Percentiles rank a stretch among this genome's conserved stretches.
Evolutionary conservation across 2,888 invertebrate genomes (phyloP).

Genomic region (Bibio marci): DNA sequence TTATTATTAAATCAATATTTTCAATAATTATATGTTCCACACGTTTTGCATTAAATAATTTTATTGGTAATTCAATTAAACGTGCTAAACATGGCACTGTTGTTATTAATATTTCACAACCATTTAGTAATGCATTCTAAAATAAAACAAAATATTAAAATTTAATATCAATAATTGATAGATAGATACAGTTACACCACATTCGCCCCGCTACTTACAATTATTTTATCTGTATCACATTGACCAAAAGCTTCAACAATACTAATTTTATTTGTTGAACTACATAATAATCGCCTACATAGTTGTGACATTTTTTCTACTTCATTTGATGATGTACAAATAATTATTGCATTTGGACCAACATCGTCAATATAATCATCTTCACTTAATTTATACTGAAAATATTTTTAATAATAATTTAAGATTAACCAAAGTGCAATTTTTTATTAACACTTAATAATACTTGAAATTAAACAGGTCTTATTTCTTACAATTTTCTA

Average conservation of each 20-base stretch:
- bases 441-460: too few species aligned
- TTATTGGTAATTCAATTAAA: constrained; percentile 29
- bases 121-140: constrained; percentile 33
- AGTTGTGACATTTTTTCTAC: constrained; percentile 31
- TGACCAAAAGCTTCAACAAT: constrained; percentile 28
- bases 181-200: background rate
- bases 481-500: too few species aligned
- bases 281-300: constrained; percentile 29
- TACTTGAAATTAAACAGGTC: too few species aligned
- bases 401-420: too few species aligned
- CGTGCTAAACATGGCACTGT: constrained; percentile 43
- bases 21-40: constrained; percentile 52
- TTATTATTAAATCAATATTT: constrained; percentile 44
- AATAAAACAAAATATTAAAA: constrained; percentile 6
- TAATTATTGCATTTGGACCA: constrained; percentile 45
- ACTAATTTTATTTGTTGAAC: constrained; percentile 25
- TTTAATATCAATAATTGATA: background rate
- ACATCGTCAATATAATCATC: constrained; percentile 24
- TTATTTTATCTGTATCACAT: constrained; percentile 14
- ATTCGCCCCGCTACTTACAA: constrained; percentile 13
- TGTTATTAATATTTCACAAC: constrained; percentile 52
- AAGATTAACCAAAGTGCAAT: too few species aligned
- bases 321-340: constrained; percentile 43
- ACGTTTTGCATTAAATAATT: constrained; percentile 38
- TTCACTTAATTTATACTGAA: constrained; percentile 25